Base-by-base conservation (phyloP, 2,797 vertebrate genomes). In the Anomalospiza imberbis region DNA sequence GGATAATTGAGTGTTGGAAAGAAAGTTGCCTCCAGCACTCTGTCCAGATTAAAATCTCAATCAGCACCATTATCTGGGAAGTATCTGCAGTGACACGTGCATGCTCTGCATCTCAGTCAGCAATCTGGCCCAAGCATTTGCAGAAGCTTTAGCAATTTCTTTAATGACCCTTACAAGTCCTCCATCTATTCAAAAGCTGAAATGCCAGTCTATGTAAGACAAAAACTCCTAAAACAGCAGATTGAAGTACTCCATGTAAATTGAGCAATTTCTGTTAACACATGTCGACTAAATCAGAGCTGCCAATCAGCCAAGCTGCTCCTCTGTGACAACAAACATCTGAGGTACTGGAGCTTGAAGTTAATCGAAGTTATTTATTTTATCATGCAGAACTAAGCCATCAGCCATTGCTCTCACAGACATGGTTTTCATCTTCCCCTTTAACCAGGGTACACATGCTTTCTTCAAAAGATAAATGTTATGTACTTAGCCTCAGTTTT, bases 321-420 rank as follows among this genome's bases (percentile, higher is more conserved):
- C 90, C 93, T 93, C 93, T 94, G 74, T 91, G 93, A 94, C 96
- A 95, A 95, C 94, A 96, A 96, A 94, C 91, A 95, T 91, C 91
- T 89, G 86, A 96, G 93, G 91, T 93, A 92, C 74, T 76, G 73
- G 66, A 82, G 91, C 93, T 89, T 94, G 84, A 95, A 91, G 88
- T 95, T 95, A 93, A 96, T 94, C 48, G 50, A 90, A 94, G 78
- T 91, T 95, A 96, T 88, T 95, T 96, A 94, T 96, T 95, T 96
- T 91, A 91, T 78, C 88, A 80, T 83, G 90, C 91, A 96, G 94
- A 94, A 94, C 91, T 95, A 94, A 97, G 84, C 83, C 76, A 91
- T 81, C 85, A 85, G 89, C 92, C 91, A 76, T 48, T 82, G 88
- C 93, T 94, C 89, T 94, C 84, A 28, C 79, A 85, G 78, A 89